Conservation (phyloP, 2,113 vertebrate genomes). For the Cettia cetti region DNA sequence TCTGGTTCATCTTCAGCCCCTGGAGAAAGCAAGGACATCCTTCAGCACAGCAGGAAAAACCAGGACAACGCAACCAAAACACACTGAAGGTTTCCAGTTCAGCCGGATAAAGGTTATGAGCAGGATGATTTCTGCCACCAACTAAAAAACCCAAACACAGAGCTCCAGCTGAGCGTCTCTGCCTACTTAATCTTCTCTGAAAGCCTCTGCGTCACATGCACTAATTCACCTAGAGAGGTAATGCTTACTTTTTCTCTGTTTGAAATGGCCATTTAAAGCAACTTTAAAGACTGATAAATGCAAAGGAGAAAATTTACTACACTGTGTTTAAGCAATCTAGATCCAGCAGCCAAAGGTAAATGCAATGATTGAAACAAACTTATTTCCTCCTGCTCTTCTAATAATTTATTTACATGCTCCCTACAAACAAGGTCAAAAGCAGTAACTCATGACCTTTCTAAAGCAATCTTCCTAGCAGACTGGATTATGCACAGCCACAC, state of each 20-base stretch:
- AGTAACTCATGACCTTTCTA: constrained; percentile 1
- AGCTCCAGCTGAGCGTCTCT: constrained; percentile 71
- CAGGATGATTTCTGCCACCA: constrained; percentile 60
- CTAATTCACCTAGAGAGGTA: constrained; percentile 65
- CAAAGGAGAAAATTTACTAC: not conserved
- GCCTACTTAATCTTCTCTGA: constrained; percentile 81
- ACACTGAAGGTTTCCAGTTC: not conserved
- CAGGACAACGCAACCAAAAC: constrained; percentile 1
- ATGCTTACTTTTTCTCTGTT: constrained; percentile 1
- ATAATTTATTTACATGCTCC: not conserved
- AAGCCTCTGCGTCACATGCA: constrained; percentile 68
- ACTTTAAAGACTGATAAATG: not conserved
- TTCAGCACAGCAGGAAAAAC: constrained; percentile 4
- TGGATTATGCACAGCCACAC: not conserved
- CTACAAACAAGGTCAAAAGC: constrained; percentile 25
- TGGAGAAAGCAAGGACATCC: constrained; percentile 78
- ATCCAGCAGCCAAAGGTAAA: not conserved
- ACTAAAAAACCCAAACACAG: constrained; percentile 58
- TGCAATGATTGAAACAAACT: not conserved
- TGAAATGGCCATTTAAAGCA: not conserved
- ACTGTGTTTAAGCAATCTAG: not conserved
- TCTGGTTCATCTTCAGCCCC: constrained; percentile 72
- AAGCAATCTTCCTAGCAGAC: constrained; percentile 15
- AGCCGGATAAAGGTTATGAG: constrained; percentile 28
- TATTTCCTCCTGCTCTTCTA: not conserved